Evolutionary conservation across 2,113 vertebrate genomes (phyloP).

Genomic region (Choloepus hoffmanni): DNA sequence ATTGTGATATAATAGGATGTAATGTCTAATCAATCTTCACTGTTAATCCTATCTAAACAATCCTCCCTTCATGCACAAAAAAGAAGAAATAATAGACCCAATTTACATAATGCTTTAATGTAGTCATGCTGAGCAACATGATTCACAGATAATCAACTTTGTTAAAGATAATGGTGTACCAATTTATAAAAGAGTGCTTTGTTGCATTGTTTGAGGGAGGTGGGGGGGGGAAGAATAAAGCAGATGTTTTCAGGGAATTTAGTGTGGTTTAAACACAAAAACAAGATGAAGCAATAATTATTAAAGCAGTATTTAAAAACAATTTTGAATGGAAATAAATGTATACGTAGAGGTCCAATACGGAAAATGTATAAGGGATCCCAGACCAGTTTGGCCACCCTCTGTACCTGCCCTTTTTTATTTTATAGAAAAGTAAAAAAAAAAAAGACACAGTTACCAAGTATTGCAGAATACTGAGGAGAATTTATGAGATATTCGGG

Average conservation of each 20-base stretch:
- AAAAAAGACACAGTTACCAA: background rate
- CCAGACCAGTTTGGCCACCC: background rate
- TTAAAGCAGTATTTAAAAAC: background rate
- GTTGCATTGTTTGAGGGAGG: background rate
- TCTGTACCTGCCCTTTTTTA: background rate
- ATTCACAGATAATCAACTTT: conserved; percentile 71
- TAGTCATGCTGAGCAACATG: conserved; percentile 58
- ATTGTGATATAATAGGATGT: conserved; percentile 45
- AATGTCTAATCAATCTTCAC: conserved; percentile 61
- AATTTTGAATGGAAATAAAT: background rate
- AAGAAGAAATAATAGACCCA: conserved; percentile 51
- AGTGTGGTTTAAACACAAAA: background rate
- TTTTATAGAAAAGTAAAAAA: background rate
- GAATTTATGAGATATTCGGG: background rate
- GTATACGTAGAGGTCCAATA: no score
- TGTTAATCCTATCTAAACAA: conserved; percentile 64
- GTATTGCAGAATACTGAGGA: background rate
- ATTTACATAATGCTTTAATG: conserved; percentile 72
- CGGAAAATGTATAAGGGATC: background rate
- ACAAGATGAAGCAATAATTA: background rate
- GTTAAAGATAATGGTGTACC: conserved; percentile 55
- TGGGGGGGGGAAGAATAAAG: background rate
- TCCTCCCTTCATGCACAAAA: conserved; percentile 64
- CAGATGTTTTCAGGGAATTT: conserved; percentile 23
- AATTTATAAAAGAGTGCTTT: conserved; percentile 11